Conservation (phyloP, 2,888 invertebrate genomes). For the Ceramica pisi region DNA sequence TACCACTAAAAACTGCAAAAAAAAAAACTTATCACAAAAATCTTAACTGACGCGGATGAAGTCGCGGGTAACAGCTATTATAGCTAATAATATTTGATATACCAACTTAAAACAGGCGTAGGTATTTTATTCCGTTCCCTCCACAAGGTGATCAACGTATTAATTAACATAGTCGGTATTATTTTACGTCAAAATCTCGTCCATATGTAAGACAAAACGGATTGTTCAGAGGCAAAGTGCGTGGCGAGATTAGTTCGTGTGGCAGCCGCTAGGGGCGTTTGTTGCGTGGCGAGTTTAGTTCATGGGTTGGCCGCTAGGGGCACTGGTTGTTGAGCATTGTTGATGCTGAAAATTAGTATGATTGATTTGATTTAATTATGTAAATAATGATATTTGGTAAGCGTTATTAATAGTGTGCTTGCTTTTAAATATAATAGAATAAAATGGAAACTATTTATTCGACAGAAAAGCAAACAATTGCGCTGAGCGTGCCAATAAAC, state of each 20-base stretch:
- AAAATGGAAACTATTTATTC: no score
- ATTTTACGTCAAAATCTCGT: slow-evolving; percentile 48
- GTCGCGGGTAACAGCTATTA: background rate
- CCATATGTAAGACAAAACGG: slow-evolving; percentile 7
- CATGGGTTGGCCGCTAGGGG: slow-evolving; percentile 13
- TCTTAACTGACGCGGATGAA: background rate
- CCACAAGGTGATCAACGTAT: slow-evolving; percentile 68
- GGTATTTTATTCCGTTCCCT: slow-evolving; percentile 66
- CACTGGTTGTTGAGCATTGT: slow-evolving; percentile 8
- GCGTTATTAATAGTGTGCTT: no score
- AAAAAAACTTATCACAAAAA: no score
- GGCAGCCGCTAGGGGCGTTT: slow-evolving; percentile 32
- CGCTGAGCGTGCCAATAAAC: no score
- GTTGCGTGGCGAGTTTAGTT: slow-evolving; percentile 34
- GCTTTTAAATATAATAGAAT: no score
- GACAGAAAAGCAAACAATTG: no score
- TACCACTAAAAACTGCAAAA: no score
- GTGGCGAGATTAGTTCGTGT: slow-evolving; percentile 15
- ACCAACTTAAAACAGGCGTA: slow-evolving; percentile 33
- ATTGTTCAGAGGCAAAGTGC: slow-evolving; percentile 35
- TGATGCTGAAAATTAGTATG: background rate
- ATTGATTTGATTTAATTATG: no score
- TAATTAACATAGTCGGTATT: slow-evolving; percentile 52
- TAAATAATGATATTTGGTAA: no score
- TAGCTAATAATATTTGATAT: slow-evolving; percentile 30